A percentile compares a stretch with the other conserved stretches of the same genome.
These are phyloP conservation scores for Labeo catla DNA, from an alignment of 2,113 vertebrate species.

Conservation along the genomic window DNA sequence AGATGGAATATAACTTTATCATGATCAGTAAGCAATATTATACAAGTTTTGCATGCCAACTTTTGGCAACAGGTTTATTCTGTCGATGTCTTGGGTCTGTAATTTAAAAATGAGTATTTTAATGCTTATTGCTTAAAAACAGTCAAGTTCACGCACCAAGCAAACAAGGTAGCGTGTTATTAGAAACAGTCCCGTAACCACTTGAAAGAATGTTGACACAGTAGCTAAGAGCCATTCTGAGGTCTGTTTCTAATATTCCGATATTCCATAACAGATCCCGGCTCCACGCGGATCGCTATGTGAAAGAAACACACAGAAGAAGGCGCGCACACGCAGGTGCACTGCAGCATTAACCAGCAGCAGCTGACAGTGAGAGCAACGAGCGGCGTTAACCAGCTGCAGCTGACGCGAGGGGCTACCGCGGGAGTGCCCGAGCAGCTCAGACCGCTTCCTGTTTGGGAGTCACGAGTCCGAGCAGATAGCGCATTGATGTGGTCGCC, in stretches of 20 bases:
- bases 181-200: conserved; percentile 8
- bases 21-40: no score
- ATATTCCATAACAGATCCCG: conserved; percentile 1
- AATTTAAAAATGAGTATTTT: no score
- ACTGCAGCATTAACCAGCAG: conserved; percentile 25
- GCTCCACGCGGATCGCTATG: not conserved
- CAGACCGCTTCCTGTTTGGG: not conserved
- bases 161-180: not conserved
- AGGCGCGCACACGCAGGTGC: not conserved
- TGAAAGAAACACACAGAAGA: not conserved
- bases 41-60: no score
- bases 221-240: conserved; percentile 1
- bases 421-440: not conserved
- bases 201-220: not conserved
- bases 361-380: not conserved
- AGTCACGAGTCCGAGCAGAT: not conserved
- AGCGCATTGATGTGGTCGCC: not conserved
- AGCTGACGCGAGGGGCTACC: conserved; percentile 5
- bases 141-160: not conserved
- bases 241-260: conserved; percentile 28
- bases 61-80: no score
- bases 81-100: no score
- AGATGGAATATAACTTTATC: no score
- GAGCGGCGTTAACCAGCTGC: conserved; percentile 33
- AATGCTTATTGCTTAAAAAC: not conserved